Percentiles rank a stretch among this genome's conserved stretches.
These are phyloP conservation scores for Synchiropus splendidus DNA, from an alignment of 2,113 vertebrate genomes.

Conservation along the genomic window DNA sequence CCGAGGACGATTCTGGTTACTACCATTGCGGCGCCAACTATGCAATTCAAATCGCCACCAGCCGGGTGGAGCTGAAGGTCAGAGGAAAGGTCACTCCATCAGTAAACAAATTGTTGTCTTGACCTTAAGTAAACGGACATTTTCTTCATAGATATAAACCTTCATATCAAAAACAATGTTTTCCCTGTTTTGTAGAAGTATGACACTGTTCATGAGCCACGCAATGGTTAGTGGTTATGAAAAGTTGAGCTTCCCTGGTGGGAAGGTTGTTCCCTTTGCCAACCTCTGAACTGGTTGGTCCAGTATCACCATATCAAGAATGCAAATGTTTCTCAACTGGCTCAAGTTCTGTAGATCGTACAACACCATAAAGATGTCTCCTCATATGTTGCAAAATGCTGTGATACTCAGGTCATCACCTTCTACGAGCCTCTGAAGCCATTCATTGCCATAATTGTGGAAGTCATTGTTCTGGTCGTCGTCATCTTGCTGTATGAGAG, in stretches of 20 bases:
- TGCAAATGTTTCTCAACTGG: no score
- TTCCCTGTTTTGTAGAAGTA: not conserved
- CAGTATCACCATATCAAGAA: no score
- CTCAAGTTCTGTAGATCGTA: no score
- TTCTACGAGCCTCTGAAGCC: conserved; percentile 78
- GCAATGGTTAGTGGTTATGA: conserved; percentile 31
- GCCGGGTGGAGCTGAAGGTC: conserved; percentile 61
- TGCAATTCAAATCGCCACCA: conserved; percentile 40
- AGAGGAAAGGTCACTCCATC: not conserved
- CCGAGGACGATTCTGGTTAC: conserved; percentile 55
- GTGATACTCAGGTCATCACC: conserved; percentile 72
- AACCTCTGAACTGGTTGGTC: no score
- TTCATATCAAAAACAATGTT: not conserved
- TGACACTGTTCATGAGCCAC: not conserved
- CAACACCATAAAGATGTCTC: no score
- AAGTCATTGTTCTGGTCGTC: conserved; percentile 71
- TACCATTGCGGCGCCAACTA: conserved; percentile 75
- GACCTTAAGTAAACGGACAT: not conserved
- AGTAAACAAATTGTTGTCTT: not conserved
- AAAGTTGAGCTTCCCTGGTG: no score
- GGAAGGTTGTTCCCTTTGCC: no score
- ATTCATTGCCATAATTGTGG: conserved; percentile 70
- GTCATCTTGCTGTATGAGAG: conserved; percentile 72
- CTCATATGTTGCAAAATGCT: no score
- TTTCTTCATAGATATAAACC: no score